These are phyloP conservation scores for Muscicapa comitata DNA, from an alignment of 2,797 vertebrate species.

Conservation along the genomic window DNA sequence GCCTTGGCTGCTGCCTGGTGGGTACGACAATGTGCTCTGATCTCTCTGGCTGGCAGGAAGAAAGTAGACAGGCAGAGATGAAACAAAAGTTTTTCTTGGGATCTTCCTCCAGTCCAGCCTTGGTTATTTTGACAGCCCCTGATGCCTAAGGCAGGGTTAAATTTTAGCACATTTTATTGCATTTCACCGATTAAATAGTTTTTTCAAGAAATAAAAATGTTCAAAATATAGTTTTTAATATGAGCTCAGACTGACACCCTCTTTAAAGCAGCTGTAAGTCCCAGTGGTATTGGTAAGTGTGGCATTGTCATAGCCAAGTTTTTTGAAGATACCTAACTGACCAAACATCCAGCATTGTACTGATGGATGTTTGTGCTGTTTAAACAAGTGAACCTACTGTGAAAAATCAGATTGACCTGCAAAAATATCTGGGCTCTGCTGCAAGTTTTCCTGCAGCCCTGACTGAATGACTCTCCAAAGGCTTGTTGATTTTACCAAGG, in stretches of 20 bases:
- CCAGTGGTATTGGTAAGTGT: background rate
- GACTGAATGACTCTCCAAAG: background rate
- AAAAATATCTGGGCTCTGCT: background rate
- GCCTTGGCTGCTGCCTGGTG: background rate
- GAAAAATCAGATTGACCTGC: background rate
- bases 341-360: background rate
- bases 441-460: background rate
- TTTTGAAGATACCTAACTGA: background rate
- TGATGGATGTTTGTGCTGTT: background rate
- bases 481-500: background rate
- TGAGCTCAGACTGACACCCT: fast-evolving
- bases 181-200: background rate
- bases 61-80: background rate
- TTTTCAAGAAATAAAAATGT: background rate
- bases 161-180: background rate
- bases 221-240: background rate
- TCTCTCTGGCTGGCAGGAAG: background rate
- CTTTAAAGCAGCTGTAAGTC: background rate
- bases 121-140: background rate
- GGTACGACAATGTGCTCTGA: fast-evolving
- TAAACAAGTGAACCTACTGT: background rate
- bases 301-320: background rate
- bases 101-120: background rate
- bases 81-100: background rate
- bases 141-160: background rate